Percentiles rank a stretch among this genome's conserved stretches.
Evolutionary conservation across 2,797 vertebrate species (phyloP).

Genomic region (Crocodylus rhombifer): DNA sequence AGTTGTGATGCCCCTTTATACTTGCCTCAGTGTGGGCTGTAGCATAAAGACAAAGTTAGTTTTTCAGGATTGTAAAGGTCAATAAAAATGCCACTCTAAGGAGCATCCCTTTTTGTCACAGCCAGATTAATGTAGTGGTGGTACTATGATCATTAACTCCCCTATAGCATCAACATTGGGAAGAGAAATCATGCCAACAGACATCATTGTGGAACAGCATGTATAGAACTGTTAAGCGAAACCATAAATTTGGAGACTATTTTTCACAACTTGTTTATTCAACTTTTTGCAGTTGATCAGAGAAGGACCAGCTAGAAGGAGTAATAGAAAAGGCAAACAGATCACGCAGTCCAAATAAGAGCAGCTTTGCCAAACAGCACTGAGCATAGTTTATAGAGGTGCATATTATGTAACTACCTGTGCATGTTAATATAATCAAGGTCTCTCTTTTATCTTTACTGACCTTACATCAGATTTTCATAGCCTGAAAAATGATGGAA

Average conservation of each 20-base stretch:
- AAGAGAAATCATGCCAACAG: neutral
- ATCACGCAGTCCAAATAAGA: neutral
- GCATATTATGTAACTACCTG: neutral
- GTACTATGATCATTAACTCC: neutral
- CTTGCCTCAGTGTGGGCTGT: neutral
- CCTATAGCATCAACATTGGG: neutral
- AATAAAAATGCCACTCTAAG: neutral
- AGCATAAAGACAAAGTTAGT: neutral
- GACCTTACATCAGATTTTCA: neutral
- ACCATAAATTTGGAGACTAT: neutral
- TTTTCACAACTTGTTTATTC: neutral
- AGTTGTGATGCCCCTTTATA: neutral
- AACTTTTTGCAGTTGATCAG: too few species aligned
- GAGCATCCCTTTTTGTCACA: neutral
- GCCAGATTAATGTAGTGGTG: neutral
- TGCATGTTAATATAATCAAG: neutral
- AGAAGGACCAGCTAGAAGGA: neutral
- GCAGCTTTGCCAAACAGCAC: neutral
- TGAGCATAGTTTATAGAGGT: neutral
- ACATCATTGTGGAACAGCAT: neutral
- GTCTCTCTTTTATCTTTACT: neutral
- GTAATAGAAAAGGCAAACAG: neutral
- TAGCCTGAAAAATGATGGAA: neutral
- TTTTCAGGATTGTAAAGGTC: neutral
- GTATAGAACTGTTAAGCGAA: neutral